Percentiles rank a stretch among this genome's conserved stretches.
Conservation (phyloP, 2,113 vertebrate genomes). For the Ranitomeya imitator region DNA sequence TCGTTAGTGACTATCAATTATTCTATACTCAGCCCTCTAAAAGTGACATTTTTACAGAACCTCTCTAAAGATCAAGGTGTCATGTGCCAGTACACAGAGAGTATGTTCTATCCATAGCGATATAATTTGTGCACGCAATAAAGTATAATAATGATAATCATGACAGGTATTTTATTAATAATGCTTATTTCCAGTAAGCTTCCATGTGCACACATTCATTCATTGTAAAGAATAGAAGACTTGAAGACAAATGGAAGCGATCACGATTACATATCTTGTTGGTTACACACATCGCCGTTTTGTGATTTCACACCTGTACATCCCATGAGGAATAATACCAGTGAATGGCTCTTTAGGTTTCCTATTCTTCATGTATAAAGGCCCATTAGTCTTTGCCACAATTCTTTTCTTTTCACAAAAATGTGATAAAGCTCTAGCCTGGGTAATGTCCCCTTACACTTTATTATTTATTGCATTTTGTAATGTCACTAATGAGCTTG, state of each 20-base stretch:
- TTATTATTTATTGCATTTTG: conserved; percentile 24
- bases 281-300: background rate
- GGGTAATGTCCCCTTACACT: background rate
- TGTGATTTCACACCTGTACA: background rate
- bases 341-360: background rate
- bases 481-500: background rate
- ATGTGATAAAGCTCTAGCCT: background rate
- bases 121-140: no score
- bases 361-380: background rate
- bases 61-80: no score
- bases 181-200: no score
- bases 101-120: no score
- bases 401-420: background rate
- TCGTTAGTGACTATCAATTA: no score
- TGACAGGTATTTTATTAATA: no score
- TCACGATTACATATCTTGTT: background rate
- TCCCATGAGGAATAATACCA: background rate
- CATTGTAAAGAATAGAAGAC: background rate
- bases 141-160: no score
- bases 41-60: no score
- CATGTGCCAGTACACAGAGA: no score
- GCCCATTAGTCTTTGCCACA: background rate
- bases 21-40: no score
- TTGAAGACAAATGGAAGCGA: background rate
- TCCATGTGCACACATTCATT: no score